A percentile compares a stretch with the other conserved stretches of the same genome.
Conservation (phyloP, 2,113 vertebrate species). For the Lasiurus cinereus region DNA sequence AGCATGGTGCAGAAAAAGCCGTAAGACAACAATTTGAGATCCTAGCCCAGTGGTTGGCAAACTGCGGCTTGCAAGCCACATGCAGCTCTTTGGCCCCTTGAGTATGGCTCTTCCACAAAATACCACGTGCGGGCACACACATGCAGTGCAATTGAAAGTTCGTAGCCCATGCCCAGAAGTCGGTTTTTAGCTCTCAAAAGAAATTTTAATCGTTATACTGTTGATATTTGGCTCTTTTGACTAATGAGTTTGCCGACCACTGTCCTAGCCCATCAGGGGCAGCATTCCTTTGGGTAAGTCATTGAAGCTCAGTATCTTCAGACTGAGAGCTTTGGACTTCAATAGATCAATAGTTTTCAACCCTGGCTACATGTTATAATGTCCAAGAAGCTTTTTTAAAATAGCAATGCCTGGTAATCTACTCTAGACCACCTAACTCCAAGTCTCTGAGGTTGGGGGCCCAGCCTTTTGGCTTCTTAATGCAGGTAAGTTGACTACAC, state of each 20-base stretch:
- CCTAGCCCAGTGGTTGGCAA: neutral
- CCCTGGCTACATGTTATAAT: neutral
- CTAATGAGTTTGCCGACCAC: no score
- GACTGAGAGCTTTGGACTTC: neutral
- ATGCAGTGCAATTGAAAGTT: no score
- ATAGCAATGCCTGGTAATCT: neutral
- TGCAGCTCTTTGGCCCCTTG: no score
- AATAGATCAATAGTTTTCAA: neutral
- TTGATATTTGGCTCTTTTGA: no score
- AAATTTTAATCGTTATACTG: no score
- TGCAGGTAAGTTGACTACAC: neutral
- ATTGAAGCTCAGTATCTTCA: neutral
- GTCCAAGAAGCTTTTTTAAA: neutral
- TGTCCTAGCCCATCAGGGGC: neutral
- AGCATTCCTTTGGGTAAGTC: neutral
- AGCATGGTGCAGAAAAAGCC: neutral
- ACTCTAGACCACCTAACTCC: neutral
- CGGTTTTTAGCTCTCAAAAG: no score
- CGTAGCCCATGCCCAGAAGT: no score
- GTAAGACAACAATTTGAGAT: neutral
- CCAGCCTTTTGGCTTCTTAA: neutral
- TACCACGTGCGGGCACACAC: no score
- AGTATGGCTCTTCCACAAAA: no score
- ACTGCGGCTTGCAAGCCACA: no score
- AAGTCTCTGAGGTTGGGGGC: neutral